Evolutionary conservation across 2,113 vertebrate genomes (phyloP).

Genomic region (Nymphicus hollandicus): DNA sequence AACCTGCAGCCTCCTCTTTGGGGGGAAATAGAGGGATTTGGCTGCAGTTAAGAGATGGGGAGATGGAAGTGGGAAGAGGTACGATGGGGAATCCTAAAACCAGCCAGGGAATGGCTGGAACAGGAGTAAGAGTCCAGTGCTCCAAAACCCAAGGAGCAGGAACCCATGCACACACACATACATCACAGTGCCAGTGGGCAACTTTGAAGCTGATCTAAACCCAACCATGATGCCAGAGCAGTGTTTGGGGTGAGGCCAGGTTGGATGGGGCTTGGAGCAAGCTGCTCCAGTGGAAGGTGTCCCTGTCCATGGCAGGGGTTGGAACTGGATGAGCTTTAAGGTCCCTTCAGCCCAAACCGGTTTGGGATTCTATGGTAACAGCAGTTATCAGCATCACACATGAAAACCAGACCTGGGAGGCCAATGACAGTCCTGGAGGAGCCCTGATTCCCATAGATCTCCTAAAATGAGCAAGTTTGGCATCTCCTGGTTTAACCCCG

Average conservation of each 20-base stretch:
- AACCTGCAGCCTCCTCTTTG: not conserved
- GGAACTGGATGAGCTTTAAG: not conserved
- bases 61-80: not conserved
- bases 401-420: rapidly evolving
- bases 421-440: not conserved
- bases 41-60: not conserved
- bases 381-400: not conserved
- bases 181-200: rapidly evolving
- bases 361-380: not conserved
- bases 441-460: not conserved
- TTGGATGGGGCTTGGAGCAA: not conserved
- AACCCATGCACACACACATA: rapidly evolving
- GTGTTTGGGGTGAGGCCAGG: not conserved
- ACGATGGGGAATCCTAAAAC: not conserved
- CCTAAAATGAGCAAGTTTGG: not conserved
- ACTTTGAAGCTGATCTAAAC: rapidly evolving
- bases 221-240: rapidly evolving
- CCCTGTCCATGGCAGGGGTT: not conserved
- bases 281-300: not conserved
- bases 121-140: not conserved
- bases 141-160: not conserved
- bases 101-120: not conserved
- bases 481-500: conserved; percentile 5
- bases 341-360: not conserved
- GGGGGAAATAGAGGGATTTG: not conserved